phyloP scores from a whole-genome alignment of 2,797 vertebrate genomes.

The Phalloptychus januarius region DNA sequence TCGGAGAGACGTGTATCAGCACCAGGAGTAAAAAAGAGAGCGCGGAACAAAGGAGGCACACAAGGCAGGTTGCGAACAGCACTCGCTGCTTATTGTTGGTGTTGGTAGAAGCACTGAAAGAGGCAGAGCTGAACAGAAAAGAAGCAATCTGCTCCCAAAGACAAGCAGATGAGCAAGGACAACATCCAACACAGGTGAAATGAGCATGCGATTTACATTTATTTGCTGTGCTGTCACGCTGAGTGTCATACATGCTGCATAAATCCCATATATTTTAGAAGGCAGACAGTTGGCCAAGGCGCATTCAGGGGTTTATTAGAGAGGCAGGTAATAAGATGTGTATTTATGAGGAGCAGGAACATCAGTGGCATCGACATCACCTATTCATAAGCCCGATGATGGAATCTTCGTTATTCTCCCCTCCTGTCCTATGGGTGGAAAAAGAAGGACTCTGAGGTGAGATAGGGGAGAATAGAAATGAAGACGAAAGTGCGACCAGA shows the following conservation, averaged over 20 bases:
- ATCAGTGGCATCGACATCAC: slow-evolving; percentile 71
- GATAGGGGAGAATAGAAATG: slow-evolving; percentile 52
- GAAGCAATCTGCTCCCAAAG: slow-evolving; percentile 27
- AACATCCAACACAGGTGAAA: slow-evolving; percentile 39
- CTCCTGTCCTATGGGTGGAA: slow-evolving; percentile 66
- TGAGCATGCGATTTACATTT: slow-evolving; percentile 39
- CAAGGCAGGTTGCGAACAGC: slow-evolving; percentile 21
- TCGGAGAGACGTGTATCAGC: slow-evolving; percentile 17
- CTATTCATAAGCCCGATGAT: slow-evolving; percentile 74
- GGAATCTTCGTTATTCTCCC: slow-evolving; percentile 65
- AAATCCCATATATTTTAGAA: slow-evolving; percentile 37
- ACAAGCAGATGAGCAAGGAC: slow-evolving; percentile 31
- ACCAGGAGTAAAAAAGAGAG: slow-evolving; percentile 12
- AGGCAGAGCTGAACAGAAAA: slow-evolving; percentile 24
- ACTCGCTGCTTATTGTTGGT: slow-evolving; percentile 39
- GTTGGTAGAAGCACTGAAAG: slow-evolving; percentile 27
- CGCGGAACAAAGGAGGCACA: neutral
- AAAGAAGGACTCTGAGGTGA: slow-evolving; percentile 43
- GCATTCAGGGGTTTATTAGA: slow-evolving; percentile 21
- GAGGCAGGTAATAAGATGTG: slow-evolving; percentile 58
- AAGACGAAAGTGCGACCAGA: slow-evolving; percentile 43
- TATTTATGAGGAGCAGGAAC: slow-evolving; percentile 67
- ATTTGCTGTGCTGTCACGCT: slow-evolving; percentile 26
- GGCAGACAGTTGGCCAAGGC: slow-evolving; percentile 43
- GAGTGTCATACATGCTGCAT: slow-evolving; percentile 17